phyloP scores from a whole-genome alignment of 2,797 vertebrate genomes.

The Malacoctenus gilli region DNA sequence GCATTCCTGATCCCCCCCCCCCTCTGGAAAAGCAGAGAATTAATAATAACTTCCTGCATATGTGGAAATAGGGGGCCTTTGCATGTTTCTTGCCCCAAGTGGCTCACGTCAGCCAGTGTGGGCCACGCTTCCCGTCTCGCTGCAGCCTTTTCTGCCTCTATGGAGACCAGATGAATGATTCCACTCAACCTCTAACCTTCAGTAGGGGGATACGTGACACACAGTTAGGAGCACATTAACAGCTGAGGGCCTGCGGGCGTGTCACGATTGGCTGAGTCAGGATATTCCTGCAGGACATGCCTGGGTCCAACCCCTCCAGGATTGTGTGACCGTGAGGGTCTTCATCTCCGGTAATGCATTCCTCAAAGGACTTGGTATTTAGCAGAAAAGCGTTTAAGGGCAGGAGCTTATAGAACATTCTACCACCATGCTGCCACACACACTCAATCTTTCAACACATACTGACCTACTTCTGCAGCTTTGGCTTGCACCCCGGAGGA shows the following conservation, averaged over 20 bases:
- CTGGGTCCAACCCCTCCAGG: slow-evolving; percentile 45
- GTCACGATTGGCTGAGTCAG: slow-evolving; percentile 66
- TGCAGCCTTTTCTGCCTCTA: slow-evolving; percentile 40
- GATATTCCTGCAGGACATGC: slow-evolving; percentile 69
- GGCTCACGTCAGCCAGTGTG: slow-evolving; percentile 21
- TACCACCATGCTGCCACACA: slow-evolving; percentile 6
- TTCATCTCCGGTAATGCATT: slow-evolving; percentile 60
- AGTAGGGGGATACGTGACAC: slow-evolving; percentile 61
- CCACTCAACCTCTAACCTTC: slow-evolving; percentile 71
- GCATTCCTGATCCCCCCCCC: slow-evolving; percentile 1
- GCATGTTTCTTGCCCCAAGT: slow-evolving; percentile 18
- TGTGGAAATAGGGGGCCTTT: slow-evolving; percentile 38
- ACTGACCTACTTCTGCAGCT: slow-evolving; percentile 55
- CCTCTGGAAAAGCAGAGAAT: slow-evolving; percentile 25
- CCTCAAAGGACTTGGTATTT: slow-evolving; percentile 59
- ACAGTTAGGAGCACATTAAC: slow-evolving; percentile 64
- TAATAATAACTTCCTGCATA: slow-evolving; percentile 50
- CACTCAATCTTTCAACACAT: slow-evolving; percentile 19
- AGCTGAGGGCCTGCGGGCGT: slow-evolving; percentile 71
- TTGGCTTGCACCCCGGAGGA: slow-evolving; percentile 24
- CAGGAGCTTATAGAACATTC: slow-evolving; percentile 33
- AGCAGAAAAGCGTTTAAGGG: slow-evolving; percentile 34
- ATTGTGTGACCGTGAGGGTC: slow-evolving; percentile 57
- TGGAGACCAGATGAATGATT: slow-evolving; percentile 58
- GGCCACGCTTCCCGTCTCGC: slow-evolving; percentile 47